Evolutionary conservation across 2,888 invertebrate species (phyloP).

Genomic region (Campopleginae sp.): DNA sequence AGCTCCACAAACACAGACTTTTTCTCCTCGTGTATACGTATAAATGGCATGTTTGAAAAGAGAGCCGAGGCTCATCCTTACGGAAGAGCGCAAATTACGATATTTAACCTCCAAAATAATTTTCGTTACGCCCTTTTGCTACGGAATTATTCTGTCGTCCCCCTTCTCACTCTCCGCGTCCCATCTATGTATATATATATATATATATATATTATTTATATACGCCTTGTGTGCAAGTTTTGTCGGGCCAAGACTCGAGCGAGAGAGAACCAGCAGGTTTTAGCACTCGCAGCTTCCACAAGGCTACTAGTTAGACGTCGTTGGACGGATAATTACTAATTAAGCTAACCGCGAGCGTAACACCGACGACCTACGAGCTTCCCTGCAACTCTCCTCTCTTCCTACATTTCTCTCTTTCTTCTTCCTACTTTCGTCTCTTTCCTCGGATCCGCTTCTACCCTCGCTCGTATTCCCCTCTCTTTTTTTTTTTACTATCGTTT

Average conservation of each 20-base stretch:
- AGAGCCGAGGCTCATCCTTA: neutral
- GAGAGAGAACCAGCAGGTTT: neutral
- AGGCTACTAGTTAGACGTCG: constrained; percentile 72
- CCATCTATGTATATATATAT: neutral
- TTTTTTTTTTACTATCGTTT: neutral
- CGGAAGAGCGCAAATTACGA: neutral
- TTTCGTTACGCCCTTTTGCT: neutral
- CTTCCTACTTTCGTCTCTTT: neutral
- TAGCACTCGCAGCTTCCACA: constrained; percentile 17
- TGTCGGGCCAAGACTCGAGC: neutral
- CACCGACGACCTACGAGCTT: constrained; percentile 40
- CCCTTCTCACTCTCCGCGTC: neutral
- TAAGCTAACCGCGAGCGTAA: constrained; percentile 64
- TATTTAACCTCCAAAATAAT: neutral
- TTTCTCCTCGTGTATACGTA: neutral
- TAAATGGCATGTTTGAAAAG: neutral
- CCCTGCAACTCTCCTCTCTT: neutral
- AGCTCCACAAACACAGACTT: neutral
- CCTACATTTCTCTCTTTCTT: neutral
- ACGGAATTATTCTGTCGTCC: neutral
- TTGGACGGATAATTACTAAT: constrained; percentile 74
- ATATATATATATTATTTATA: constrained; percentile 16
- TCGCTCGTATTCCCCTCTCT: neutral
- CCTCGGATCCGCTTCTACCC: neutral
- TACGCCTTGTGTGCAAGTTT: neutral